These are phyloP conservation scores for Garrulus glandarius DNA, from an alignment of 2,797 vertebrate species.

Conservation along the genomic window DNA sequence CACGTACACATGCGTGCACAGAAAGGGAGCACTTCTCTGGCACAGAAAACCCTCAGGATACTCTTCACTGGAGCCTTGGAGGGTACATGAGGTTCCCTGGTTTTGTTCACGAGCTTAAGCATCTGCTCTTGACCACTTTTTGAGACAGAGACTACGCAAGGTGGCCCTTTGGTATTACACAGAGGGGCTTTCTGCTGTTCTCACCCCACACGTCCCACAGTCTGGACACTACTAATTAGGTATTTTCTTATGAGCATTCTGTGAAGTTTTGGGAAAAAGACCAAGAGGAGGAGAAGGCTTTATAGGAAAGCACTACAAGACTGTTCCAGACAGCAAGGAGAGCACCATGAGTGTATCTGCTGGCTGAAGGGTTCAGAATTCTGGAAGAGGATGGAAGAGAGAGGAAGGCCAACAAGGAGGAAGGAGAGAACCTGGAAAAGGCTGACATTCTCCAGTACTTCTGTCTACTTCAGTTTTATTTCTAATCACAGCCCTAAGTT, in stretches of 20 bases:
- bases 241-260: neutral
- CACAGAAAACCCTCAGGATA: neutral
- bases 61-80: neutral
- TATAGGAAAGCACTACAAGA: neutral
- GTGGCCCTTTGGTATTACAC: neutral
- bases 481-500: neutral
- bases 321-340: neutral
- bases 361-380: neutral
- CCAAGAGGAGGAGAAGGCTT: neutral
- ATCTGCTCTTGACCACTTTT: neutral
- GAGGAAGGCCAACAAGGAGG: neutral
- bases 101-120: neutral
- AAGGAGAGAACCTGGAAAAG: neutral
- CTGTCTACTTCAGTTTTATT: neutral
- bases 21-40: neutral
- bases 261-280: neutral
- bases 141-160: neutral
- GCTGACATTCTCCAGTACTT: neutral
- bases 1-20: neutral
- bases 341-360: neutral
- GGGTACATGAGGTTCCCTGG: neutral
- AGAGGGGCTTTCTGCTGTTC: neutral
- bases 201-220: neutral
- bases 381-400: neutral
- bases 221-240: neutral